phyloP scores from a whole-genome alignment of 2,797 vertebrate genomes.

The Poeciliopsis turneri region DNA sequence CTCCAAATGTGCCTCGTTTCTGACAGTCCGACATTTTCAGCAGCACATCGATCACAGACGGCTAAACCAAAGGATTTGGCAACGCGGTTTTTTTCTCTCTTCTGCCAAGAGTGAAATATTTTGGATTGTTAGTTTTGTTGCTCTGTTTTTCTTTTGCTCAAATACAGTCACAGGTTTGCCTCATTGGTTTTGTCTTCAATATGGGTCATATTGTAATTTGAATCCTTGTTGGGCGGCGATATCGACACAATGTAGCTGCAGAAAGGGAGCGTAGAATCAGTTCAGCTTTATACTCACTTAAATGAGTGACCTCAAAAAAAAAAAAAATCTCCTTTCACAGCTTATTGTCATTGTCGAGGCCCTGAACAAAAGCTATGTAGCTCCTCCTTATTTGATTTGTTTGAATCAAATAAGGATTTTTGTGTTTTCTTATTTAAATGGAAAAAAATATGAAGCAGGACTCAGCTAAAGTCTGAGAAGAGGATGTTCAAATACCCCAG shows the following conservation, averaged over 20 bases:
- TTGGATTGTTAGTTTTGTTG: slow-evolving; percentile 69
- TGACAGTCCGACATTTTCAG: slow-evolving; percentile 43
- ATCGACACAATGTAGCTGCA: not conserved
- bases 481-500: slow-evolving; percentile 37
- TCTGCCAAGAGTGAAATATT: slow-evolving; percentile 55
- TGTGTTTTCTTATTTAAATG: slow-evolving; percentile 41
- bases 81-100: slow-evolving; percentile 19
- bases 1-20: slow-evolving; percentile 34
- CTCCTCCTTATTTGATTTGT: slow-evolving; percentile 22
- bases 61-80: slow-evolving; percentile 59
- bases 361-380: slow-evolving; percentile 27
- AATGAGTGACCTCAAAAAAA: slow-evolving; percentile 17
- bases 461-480: not conserved
- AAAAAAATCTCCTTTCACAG: slow-evolving; percentile 2
- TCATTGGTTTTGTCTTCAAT: not conserved
- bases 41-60: slow-evolving; percentile 56
- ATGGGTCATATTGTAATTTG: not conserved
- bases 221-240: not conserved
- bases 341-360: slow-evolving; percentile 4
- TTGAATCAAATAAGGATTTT: not conserved
- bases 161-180: slow-evolving; percentile 26
- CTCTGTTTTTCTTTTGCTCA: slow-evolving; percentile 20
- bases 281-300: slow-evolving; percentile 3
- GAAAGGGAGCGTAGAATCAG: slow-evolving; percentile 18
- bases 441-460: slow-evolving; percentile 43